A percentile compares a stretch with the other conserved stretches of the same genome.
phyloP scores from a whole-genome alignment of 2,888 invertebrate species.

The Microdon myrmicae region DNA sequence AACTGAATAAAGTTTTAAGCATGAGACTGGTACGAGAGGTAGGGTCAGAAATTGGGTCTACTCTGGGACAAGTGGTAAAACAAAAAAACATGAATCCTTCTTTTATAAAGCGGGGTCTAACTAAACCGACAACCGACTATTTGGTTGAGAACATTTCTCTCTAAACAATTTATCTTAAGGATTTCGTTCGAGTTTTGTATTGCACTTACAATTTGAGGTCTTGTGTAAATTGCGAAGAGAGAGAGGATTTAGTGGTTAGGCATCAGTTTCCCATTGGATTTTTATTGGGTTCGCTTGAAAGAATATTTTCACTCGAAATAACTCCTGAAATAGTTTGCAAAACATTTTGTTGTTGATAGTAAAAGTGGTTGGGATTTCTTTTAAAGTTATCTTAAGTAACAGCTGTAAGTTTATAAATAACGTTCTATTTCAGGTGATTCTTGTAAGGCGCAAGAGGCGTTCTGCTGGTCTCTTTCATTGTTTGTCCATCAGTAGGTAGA shows the following conservation, averaged over 20 bases:
- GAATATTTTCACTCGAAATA: constrained; percentile 19
- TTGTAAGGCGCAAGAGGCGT: too few species aligned
- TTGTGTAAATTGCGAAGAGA: background rate
- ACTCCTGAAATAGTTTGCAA: constrained; percentile 18
- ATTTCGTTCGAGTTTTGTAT: constrained; percentile 2
- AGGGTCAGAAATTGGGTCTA: constrained; percentile 23
- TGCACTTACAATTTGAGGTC: background rate
- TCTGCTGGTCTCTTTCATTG: too few species aligned
- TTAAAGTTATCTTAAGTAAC: too few species aligned
- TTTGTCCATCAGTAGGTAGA: too few species aligned
- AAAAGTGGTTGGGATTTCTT: too few species aligned
- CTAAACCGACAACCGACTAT: constrained; percentile 2
- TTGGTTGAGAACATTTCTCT: constrained; percentile 8
- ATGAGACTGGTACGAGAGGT: too few species aligned
- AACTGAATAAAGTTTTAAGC: constrained; percentile 1
- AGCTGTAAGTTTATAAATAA: too few species aligned
- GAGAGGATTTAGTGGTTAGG: background rate
- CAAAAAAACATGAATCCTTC: background rate
- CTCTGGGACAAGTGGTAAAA: constrained; percentile 9
- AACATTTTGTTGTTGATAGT: background rate
- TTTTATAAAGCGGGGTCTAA: constrained; percentile 10
- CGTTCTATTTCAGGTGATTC: too few species aligned
- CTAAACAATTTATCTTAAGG: constrained; percentile 21
- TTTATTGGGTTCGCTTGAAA: constrained; percentile 6
- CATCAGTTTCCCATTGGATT: background rate